A percentile compares a stretch with the other conserved stretches of the same genome.
phyloP scores from a whole-genome alignment of 2,797 vertebrate genomes.

The Falco rusticolus region DNA sequence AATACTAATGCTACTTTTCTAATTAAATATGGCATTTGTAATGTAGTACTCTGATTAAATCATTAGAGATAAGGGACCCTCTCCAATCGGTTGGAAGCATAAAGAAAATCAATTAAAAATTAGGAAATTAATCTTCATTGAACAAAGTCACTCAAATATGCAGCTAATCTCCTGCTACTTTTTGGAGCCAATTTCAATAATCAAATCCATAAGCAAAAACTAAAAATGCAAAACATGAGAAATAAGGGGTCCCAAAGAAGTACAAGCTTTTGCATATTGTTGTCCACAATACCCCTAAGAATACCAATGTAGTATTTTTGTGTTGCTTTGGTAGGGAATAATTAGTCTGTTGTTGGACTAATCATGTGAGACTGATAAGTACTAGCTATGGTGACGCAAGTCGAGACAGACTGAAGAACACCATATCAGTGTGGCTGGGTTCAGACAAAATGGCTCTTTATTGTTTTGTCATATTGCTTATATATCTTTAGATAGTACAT shows the following conservation, averaged over 20 bases:
- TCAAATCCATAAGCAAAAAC: background rate
- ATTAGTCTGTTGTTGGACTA: background rate
- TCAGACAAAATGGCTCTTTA: too few species aligned
- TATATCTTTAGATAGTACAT: too few species aligned
- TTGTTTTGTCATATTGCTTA: too few species aligned
- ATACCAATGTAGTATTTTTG: background rate
- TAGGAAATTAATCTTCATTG: constrained; percentile 12
- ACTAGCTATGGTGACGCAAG: background rate
- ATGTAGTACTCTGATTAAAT: background rate
- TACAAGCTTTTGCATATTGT: background rate
- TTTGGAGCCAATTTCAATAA: background rate
- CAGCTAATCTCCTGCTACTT: background rate
- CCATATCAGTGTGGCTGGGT: too few species aligned
- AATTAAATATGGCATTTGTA: constrained; percentile 39
- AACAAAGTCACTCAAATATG: background rate
- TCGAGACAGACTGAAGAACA: too few species aligned
- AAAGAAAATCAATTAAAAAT: constrained; percentile 22
- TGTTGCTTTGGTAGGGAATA: background rate
- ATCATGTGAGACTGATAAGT: background rate
- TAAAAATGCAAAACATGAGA: background rate
- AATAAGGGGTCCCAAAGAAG: background rate
- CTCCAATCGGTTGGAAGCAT: background rate
- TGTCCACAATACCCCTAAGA: background rate
- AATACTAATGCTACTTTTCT: background rate
- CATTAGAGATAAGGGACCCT: background rate